Conservation (phyloP, 2,888 invertebrate species). For the Caenorhabditis becei region DNA sequence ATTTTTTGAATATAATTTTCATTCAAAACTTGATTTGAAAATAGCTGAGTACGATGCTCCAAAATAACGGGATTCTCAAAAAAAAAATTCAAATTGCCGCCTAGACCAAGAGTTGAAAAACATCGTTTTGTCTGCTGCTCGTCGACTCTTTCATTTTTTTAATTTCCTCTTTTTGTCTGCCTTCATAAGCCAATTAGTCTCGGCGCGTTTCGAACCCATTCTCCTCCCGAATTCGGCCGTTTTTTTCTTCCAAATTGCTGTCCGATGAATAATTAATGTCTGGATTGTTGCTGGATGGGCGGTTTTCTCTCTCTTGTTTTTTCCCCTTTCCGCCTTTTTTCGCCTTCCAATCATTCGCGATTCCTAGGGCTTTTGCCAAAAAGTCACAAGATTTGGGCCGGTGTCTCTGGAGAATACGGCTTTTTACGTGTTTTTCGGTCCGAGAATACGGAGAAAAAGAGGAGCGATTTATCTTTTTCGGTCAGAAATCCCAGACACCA, state of each 20-base stretch:
- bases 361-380: neutral
- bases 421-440: slow-evolving; percentile 2
- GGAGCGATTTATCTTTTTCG: neutral
- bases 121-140: too few species aligned
- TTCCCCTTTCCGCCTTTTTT: neutral
- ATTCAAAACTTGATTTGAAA: too few species aligned
- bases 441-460: neutral
- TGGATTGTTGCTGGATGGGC: slow-evolving; percentile 22
- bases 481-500: neutral
- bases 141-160: too few species aligned
- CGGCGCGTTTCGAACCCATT: neutral
- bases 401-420: neutral
- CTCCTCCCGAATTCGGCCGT: neutral
- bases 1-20: too few species aligned
- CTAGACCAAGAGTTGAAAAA: too few species aligned
- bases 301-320: neutral
- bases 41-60: too few species aligned
- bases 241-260: neutral
- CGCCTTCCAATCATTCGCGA: slow-evolving; percentile 20
- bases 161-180: too few species aligned
- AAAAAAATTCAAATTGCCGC: too few species aligned
- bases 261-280: slow-evolving; percentile 37
- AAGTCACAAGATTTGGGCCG: neutral
- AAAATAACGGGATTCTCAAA: too few species aligned
- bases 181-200: too few species aligned